Evolutionary conservation across 2,888 invertebrate species (phyloP), one percentile per base, ranked within the genome.

Genomic region (Melinaea marsaeus): DNA sequence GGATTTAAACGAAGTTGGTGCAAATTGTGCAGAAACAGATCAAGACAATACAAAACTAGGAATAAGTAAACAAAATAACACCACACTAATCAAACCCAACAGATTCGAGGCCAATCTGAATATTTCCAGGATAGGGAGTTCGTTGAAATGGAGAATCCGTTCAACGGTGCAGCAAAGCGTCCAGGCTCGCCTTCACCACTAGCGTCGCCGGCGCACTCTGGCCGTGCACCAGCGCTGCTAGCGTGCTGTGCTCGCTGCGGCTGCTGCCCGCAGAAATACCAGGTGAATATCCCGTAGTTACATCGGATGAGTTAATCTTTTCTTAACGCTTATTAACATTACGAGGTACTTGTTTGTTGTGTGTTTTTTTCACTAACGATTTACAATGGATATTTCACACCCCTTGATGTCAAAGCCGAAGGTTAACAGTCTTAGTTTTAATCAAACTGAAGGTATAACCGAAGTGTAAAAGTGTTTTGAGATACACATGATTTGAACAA

Each of bases 61-160:
- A 46, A 45, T 57, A 13, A 42, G 32, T 22, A 13, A 9, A 1
- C 45, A 37, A 13, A 57, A 57, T 7, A 9, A 42, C 42, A 42
- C 42, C 42, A 42, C 42, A 42, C 42, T 42, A 42, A 42, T 42
- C 9, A 42, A 42, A 42, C 42, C 42, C 42, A 51, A 51, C 51
- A 22, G 32, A 51, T 11, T 51, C 42, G 42, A 42, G 13, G 56
- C 35, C 56, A 56, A n/a, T 56, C 35, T 11, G 22, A 13, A 9
- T 33, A 13, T 13, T 79, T 80, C 55, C 92, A 97, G 97, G 98
- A 99, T 88, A 95, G 98, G 63, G 98, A 98, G 90, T 98, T 98
- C 91, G 96, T 98, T 73, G 98, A 98, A 91, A 93, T 98, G 92
- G 98, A 98, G 84, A 95, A 96, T 79, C 96, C 98, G 33, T 98